phyloP scores from a whole-genome alignment of 1,140 invertebrate species.

The Sitobion miscanthi region DNA sequence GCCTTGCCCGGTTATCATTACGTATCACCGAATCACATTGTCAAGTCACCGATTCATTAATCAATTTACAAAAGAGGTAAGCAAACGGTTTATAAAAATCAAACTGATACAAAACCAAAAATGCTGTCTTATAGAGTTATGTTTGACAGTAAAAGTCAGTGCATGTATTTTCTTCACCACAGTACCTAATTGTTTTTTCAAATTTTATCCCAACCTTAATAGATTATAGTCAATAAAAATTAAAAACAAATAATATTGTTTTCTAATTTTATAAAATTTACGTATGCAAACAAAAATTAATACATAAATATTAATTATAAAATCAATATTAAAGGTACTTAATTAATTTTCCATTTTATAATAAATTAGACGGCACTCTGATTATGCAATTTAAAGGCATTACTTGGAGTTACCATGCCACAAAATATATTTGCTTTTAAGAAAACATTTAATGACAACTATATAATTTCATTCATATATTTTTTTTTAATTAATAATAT shows the following conservation, averaged over 20 bases:
- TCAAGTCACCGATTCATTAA: slow-evolving; percentile 88
- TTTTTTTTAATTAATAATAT: too few species aligned
- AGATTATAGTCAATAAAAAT: not conserved
- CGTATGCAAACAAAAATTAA: too few species aligned
- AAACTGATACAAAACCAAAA: not conserved
- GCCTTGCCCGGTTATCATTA: slow-evolving; percentile 89
- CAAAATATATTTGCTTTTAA: too few species aligned
- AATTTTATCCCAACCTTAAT: not conserved
- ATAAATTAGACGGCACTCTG: not conserved
- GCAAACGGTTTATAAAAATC: not conserved
- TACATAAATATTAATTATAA: too few species aligned
- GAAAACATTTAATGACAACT: too few species aligned
- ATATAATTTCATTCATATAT: too few species aligned
- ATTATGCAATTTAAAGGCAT: not conserved
- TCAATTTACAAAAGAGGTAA: slow-evolving; percentile 25
- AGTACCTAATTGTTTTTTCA: not conserved
- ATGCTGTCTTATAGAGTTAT: not conserved
- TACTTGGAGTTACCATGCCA: too few species aligned
- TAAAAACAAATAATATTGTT: not conserved
- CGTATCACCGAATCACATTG: slow-evolving; percentile 89
- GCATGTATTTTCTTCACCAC: not conserved
- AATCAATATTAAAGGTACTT: not conserved
- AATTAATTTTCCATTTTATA: not conserved
- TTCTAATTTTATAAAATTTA: too few species aligned
- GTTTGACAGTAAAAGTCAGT: not conserved